Base-by-base conservation (phyloP, 2,888 invertebrate species). In the Drosophila melanosoma region DNA sequence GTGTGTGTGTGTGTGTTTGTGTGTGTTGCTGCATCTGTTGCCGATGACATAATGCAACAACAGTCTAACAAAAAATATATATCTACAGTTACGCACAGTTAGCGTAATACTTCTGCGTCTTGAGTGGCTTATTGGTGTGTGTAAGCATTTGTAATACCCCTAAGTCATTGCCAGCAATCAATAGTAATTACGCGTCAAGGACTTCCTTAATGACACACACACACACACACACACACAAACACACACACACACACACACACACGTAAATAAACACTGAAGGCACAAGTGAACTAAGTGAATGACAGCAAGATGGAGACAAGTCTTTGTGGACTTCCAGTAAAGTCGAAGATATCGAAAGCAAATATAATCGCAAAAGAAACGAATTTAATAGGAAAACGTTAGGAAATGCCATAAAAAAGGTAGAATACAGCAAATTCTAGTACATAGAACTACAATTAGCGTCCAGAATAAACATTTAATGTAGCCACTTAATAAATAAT, bases 41-140 rank as follows among this genome's bases (percentile, higher is more conserved):
- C 52, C 57, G 69, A 83, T 88, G 88, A 88, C 86, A 83, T 85
- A 83, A 52, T 74, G 74, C 63, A 74, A 12, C 15, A 26, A 26
- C 26, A 26, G 59, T 26, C 29, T 48, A 15, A 40, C 26, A 42
- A 56, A 29, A 32, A 62, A 58, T 51, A 36, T n/a, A 64, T 61
- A 64, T 61, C 61, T 54, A 60, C 67, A 80, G 68, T 70, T 74
- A 74, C 77, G 77, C 77, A 80, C 63, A 57, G 62, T 57, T 51
- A 63, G 68, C 65, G 51, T 52, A 38, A 45, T 52, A 15, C 20
- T 45, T 53, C 29, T 51, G 42, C 32, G 38, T 35, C 52, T 65
- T 54, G 29, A 54, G 36, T 64, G 42, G 42, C 12, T 26, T 51
- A 40, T 32, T 38, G 29, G 23, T 38, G 48, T 76, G 52, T 60